Conservation (phyloP, 2,888 invertebrate genomes). For the Oscheius sp. region DNA sequence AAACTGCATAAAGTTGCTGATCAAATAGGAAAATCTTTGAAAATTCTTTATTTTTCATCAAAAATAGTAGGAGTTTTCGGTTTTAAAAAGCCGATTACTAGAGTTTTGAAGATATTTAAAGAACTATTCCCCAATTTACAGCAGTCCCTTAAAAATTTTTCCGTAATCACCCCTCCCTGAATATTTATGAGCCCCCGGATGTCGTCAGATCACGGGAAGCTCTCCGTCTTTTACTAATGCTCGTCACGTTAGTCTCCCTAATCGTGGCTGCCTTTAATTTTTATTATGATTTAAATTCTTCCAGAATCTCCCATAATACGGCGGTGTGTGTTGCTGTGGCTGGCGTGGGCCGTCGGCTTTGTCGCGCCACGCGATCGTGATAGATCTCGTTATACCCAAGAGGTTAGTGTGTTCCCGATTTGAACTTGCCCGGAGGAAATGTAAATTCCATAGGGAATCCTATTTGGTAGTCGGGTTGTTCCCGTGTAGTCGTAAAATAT, state of each 20-base stretch:
- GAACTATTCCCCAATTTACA: too few species aligned
- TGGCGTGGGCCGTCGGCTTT: conserved; percentile 13
- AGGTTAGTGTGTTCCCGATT: conserved; percentile 14
- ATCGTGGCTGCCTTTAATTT: neutral
- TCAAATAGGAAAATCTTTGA: too few species aligned
- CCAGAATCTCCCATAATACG: conserved; percentile 17
- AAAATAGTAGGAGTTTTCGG: too few species aligned
- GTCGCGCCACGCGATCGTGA: conserved; percentile 30
- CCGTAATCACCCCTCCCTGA: neutral
- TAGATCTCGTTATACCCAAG: conserved; percentile 29
- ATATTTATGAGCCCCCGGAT: neutral
- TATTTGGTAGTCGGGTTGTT: neutral
- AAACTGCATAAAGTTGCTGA: too few species aligned
- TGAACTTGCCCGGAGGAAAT: neutral
- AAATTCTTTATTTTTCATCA: too few species aligned
- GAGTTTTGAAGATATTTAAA: too few species aligned
- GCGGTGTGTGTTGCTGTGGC: conserved; percentile 16
- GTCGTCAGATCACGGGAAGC: neutral
- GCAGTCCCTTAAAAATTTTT: neutral
- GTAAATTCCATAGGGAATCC: neutral
- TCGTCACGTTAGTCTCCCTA: neutral
- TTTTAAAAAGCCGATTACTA: too few species aligned
- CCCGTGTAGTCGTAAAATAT: neutral
- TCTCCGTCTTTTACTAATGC: too few species aligned
- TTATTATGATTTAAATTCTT: neutral